A percentile compares a stretch with the other conserved stretches of the same genome.
These are phyloP conservation scores for Hypercompe scribonia DNA, from an alignment of 2,888 invertebrate genomes.

Conservation along the genomic window DNA sequence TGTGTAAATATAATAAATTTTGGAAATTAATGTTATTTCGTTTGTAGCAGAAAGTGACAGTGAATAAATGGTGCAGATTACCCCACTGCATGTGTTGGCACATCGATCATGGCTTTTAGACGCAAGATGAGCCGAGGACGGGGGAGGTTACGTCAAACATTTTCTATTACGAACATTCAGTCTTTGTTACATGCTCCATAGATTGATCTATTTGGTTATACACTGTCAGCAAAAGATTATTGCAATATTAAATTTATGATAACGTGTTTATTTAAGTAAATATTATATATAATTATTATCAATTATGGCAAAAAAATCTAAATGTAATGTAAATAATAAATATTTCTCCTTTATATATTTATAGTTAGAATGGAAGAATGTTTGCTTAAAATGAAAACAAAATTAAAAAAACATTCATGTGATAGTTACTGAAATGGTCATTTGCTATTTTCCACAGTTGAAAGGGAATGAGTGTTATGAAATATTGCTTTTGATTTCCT, in stretches of 20 bases:
- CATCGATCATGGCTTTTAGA: constrained; percentile 70
- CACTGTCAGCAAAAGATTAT: neutral
- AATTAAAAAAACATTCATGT: neutral
- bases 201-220: constrained; percentile 12
- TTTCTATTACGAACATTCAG: constrained; percentile 38
- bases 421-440: neutral
- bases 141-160: constrained; percentile 54
- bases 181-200: constrained; percentile 16
- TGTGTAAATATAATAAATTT: neutral
- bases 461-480: constrained; percentile 8
- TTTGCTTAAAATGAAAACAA: neutral
- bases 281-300: neutral
- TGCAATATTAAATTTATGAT: neutral
- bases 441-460: neutral
- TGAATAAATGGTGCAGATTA: constrained; percentile 66
- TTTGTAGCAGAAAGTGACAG: constrained; percentile 58
- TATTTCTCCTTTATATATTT: neutral
- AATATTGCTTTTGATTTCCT: constrained; percentile 10
- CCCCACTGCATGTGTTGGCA: constrained; percentile 65
- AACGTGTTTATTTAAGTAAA: neutral
- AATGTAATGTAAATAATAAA: no score
- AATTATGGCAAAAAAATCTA: neutral
- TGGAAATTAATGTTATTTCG: constrained; percentile 41
- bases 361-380: neutral
- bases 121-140: constrained; percentile 38